Percentiles rank a stretch among this genome's conserved stretches.
These are phyloP conservation scores for Halichondria panicea DNA, from an alignment of 37 sponge, comb jelly and placozoan species.

Conservation along the genomic window DNA sequence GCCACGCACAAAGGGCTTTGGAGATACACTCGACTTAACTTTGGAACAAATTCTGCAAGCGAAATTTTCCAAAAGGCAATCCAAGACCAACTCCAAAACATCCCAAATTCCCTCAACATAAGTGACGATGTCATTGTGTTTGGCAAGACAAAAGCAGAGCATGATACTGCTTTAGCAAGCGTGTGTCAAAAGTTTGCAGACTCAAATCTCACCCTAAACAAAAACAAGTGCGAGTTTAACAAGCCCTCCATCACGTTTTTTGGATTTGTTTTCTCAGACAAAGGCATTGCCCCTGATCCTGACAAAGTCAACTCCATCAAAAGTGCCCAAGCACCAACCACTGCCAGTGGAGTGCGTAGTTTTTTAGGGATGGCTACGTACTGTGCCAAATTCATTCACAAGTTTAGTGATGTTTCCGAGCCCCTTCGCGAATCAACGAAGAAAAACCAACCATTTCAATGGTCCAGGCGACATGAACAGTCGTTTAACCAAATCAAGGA, in stretches of 20 bases:
- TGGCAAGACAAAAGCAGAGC: conserved; percentile 33
- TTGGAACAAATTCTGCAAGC: conserved; percentile 57
- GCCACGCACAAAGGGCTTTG: conserved; percentile 40
- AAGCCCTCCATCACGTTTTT: conserved; percentile 24
- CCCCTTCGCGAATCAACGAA: conserved; percentile 38
- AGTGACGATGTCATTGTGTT: conserved; percentile 36
- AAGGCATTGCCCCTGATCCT: conserved; percentile 41
- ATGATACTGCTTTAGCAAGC: conserved; percentile 23
- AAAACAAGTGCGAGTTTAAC: conserved; percentile 49
- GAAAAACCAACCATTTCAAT: conserved; percentile 23
- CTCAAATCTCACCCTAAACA: conserved; percentile 24
- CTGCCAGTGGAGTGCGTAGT: conserved; percentile 22
- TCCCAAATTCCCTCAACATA: conserved; percentile 30
- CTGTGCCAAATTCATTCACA: conserved; percentile 48
- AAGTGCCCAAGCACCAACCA: conserved; percentile 22
- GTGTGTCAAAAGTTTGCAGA: conserved; percentile 27
- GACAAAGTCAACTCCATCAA: conserved; percentile 25
- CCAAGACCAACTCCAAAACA: conserved; percentile 11
- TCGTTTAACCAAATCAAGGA: conserved; percentile 30
- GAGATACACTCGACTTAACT: conserved; percentile 37
- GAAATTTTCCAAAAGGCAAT: conserved; percentile 39
- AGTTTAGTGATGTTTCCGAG: conserved; percentile 36
- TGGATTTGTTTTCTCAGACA: conserved; percentile 38
- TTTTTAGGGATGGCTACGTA: conserved; percentile 57
- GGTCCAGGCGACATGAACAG: conserved; percentile 10